Evolutionary conservation across 2,888 invertebrate species (phyloP), one percentile per base, ranked within the genome.

Genomic region (Antheraea assamensis): DNA sequence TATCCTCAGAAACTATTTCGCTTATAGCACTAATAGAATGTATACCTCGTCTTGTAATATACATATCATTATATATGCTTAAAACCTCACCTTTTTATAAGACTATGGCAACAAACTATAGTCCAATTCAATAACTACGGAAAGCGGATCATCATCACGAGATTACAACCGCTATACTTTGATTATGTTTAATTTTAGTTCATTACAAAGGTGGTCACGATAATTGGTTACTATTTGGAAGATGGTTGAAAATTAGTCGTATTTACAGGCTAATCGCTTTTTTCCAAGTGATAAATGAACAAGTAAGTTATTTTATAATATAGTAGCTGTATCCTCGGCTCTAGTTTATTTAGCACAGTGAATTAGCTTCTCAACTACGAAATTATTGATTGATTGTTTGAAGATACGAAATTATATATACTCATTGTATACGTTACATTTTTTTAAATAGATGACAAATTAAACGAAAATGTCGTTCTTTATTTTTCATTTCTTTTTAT

Each of bases 191-290:
- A 49, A 42, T 86, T 84, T 72, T 80, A 90, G 90, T 85, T 79
- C 78, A 75, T 74, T 77, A 79, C 19, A 78, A 71, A 55, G 21
- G 71, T 19, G 80, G 79, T 7, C 80, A 76, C 31, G 78, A 78
- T n/a, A 30, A 70, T 0, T 70, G 80, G 5, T 72, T 83, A n/a
- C n/a, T 84, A 1, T 21, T 84, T 19, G 88, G 88, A 42, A 84
- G 89, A 75, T 92, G 91, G 90, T 66, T 90, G n/a, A 82, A 81
- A n/a, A 85, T 92, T 8, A 80, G 83, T 27, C 87, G 93, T 2
- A 91, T 94, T 73, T 94, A 94, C 76, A 87, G 91, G 78, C 71
- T 94, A 3, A 80, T 87, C 27, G 52, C 77, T 1, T 90, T 83
- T 73, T 90, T 89, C 72, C 80, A 77, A 71, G 81, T 83, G 24